Conservation (phyloP, 1,140 invertebrate species). For the Battus philenor region DNA sequence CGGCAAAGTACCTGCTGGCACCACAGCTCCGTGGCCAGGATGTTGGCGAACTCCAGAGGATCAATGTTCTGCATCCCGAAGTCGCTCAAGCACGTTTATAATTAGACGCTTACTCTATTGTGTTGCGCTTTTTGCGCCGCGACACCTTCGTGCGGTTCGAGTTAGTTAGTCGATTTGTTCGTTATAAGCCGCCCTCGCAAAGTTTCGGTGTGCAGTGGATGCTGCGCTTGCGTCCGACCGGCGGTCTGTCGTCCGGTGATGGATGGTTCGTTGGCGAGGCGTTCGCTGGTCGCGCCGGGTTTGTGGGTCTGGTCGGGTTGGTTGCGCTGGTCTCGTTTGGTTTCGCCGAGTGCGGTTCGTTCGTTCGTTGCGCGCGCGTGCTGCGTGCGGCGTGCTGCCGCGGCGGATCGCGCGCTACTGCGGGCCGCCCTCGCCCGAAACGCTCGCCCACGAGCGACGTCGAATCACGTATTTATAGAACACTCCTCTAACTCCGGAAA, state of each 20-base stretch:
- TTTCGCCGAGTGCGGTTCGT: constrained; percentile 66
- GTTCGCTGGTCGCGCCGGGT: background rate
- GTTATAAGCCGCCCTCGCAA: constrained; percentile 70
- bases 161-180: constrained; percentile 73
- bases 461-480: constrained; percentile 72
- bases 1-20: constrained; percentile 80
- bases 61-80: constrained; percentile 78
- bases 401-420: constrained; percentile 70
- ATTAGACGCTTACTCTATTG: constrained; percentile 74
- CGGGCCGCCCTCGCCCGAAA: constrained; percentile 56
- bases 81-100: constrained; percentile 63
- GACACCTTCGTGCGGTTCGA: constrained; percentile 70
- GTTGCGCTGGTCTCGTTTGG: constrained; percentile 41
- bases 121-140: constrained; percentile 72
- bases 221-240: constrained; percentile 21
- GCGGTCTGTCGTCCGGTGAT: constrained; percentile 29
- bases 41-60: constrained; percentile 86
- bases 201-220: constrained; percentile 26
- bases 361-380: constrained; percentile 71
- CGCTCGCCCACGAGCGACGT: constrained; percentile 68
- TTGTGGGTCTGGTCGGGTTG: constrained; percentile 26
- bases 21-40: constrained; percentile 87
- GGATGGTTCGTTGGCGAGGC: constrained; percentile 28
- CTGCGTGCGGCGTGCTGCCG: constrained; percentile 64
- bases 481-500: constrained; percentile 72